Evolutionary conservation across 2,888 invertebrate genomes (phyloP).

Genomic region (Dendrolimus houi): DNA sequence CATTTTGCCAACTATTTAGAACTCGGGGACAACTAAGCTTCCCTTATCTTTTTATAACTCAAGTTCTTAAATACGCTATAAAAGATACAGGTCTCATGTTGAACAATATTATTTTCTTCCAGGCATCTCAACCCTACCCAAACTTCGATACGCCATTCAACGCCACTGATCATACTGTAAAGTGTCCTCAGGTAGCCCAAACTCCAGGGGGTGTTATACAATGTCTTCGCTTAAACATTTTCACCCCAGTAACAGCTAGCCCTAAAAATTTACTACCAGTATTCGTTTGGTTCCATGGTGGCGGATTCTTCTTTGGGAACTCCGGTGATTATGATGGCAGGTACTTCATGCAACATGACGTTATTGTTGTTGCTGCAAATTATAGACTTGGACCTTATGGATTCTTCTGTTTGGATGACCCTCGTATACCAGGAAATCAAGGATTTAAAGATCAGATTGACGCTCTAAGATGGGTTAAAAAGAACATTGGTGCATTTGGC

Average conservation of each 20-base stretch:
- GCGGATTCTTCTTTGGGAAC: constrained; percentile 38
- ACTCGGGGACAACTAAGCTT: too few species aligned
- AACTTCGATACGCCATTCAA: constrained; percentile 29
- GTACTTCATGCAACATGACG: constrained; percentile 31
- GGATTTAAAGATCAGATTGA: constrained; percentile 47
- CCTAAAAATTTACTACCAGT: constrained; percentile 28
- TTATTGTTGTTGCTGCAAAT: constrained; percentile 39
- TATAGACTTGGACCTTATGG: constrained; percentile 54
- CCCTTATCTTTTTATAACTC: too few species aligned
- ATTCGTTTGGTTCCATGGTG: constrained; percentile 53
- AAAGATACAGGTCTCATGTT: neutral
- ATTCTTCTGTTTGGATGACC: constrained; percentile 43
- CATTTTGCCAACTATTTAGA: too few species aligned
- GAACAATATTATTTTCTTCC: constrained; percentile 12
- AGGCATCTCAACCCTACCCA: constrained; percentile 26
- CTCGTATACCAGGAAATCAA: constrained; percentile 38
- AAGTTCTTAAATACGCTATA: neutral
- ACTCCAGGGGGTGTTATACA: constrained; percentile 24
- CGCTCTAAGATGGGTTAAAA: constrained; percentile 43
- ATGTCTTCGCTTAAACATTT: constrained; percentile 33
- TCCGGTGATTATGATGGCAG: constrained; percentile 35
- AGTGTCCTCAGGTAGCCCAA: constrained; percentile 29
- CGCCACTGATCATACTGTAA: constrained; percentile 31
- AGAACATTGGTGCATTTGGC: constrained; percentile 43
- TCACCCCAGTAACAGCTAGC: constrained; percentile 24